phyloP scores from a whole-genome alignment of 2,113 vertebrate genomes.

The Stegostoma tigrinum region DNA sequence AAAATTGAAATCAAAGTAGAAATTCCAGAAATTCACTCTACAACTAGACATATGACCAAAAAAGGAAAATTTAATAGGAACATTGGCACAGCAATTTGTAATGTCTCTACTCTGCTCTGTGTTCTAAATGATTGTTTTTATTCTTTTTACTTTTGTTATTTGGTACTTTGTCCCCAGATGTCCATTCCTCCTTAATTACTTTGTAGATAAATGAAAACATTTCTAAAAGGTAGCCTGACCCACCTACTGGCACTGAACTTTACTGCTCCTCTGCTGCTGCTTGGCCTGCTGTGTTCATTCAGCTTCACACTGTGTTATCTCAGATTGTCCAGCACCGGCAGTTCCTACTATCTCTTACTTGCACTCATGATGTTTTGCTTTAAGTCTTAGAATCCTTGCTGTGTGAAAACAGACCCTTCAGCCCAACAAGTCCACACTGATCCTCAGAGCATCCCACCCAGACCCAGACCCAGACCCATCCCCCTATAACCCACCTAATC shows the following conservation, averaged over 20 bases:
- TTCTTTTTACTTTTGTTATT: not conserved
- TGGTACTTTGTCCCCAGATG: not conserved
- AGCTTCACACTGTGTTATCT: too few relatives aligned
- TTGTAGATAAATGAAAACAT: not conserved
- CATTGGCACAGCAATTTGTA: not conserved
- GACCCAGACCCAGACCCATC: too few relatives aligned
- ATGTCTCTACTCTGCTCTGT: not conserved
- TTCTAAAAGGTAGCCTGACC: not conserved
- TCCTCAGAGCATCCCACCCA: too few relatives aligned
- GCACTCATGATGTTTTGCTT: not conserved
- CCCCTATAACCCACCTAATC: too few relatives aligned
- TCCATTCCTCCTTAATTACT: not conserved
- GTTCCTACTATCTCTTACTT: too few relatives aligned
- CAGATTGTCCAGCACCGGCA: too few relatives aligned
- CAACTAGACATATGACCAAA: not conserved
- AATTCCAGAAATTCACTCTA: not conserved
- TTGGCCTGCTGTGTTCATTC: too few relatives aligned
- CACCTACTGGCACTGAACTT: not conserved
- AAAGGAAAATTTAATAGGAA: not conserved
- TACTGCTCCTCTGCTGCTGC: too few relatives aligned
- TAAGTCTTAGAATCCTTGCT: too few relatives aligned
- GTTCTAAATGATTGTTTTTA: not conserved
- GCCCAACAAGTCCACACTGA: too few relatives aligned
- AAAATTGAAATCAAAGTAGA: too few relatives aligned
- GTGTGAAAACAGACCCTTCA: too few relatives aligned